Evolutionary conservation across 2,113 vertebrate genomes (phyloP).

Genomic region (Bombycilla garrulus): DNA sequence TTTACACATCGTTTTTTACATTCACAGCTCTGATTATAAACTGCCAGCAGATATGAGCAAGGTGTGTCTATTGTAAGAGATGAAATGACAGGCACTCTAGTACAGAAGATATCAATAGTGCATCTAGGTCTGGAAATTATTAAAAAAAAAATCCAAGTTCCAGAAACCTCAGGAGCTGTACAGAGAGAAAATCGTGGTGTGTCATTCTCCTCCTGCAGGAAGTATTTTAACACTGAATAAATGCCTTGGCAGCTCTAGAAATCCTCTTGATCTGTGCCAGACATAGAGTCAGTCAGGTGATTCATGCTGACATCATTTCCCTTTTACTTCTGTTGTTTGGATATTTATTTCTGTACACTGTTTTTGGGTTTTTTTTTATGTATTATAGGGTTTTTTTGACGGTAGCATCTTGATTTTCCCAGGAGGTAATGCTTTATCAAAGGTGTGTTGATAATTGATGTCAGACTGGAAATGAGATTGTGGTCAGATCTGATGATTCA

Average conservation of each 20-base stretch:
- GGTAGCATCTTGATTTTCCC: neutral
- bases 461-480: neutral
- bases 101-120: neutral
- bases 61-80: neutral
- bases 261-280: rapidly evolving
- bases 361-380: neutral
- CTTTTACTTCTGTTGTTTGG: neutral
- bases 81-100: neutral
- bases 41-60: neutral
- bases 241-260: neutral
- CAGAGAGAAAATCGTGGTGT: neutral
- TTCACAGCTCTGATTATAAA: neutral
- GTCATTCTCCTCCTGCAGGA: neutral
- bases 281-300: neutral
- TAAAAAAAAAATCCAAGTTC: neutral
- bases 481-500: neutral
- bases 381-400: neutral
- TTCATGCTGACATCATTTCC: neutral
- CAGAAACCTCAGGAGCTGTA: neutral
- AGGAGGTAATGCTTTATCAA: neutral
- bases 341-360: neutral
- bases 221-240: neutral
- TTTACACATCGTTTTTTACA: neutral
- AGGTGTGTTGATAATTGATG: neutral
- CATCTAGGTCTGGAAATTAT: neutral